These are phyloP conservation scores for Tetrax tetrax DNA, from an alignment of 2,113 vertebrate species.

Conservation along the genomic window DNA sequence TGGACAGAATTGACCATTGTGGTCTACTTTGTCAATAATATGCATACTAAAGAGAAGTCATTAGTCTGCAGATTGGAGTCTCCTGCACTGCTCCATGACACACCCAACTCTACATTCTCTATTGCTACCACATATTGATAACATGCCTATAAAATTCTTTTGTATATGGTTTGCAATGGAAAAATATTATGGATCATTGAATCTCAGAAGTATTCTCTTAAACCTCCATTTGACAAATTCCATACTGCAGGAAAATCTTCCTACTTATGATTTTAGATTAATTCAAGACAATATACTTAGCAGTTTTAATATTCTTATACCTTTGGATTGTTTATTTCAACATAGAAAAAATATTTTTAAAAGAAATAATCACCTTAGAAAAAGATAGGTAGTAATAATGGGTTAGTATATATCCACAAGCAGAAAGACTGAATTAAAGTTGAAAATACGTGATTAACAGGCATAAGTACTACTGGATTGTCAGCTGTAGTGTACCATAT, in stretches of 20 bases:
- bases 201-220: not conserved
- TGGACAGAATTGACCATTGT: not conserved
- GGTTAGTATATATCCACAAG: not conserved
- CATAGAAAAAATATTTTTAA: not conserved
- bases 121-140: not conserved
- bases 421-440: not conserved
- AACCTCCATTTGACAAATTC: not conserved
- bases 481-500: not conserved
- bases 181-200: not conserved
- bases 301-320: not conserved
- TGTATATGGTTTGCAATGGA: not conserved
- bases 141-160: not conserved
- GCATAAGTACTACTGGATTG: not conserved
- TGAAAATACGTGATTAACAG: not conserved
- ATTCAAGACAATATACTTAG: not conserved
- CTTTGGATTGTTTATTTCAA: not conserved
- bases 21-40: not conserved
- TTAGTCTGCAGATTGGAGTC: constrained; percentile 1
- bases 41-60: not conserved
- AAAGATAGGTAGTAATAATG: not conserved
- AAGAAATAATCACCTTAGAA: not conserved
- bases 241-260: not conserved
- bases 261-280: not conserved
- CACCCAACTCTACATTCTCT: not conserved
- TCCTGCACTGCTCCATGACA: not conserved